A percentile compares a stretch with the other conserved stretches of the same genome.
These are phyloP conservation scores for Linyphia triangularis DNA, from an alignment of 2,888 invertebrate species.

Conservation along the genomic window DNA sequence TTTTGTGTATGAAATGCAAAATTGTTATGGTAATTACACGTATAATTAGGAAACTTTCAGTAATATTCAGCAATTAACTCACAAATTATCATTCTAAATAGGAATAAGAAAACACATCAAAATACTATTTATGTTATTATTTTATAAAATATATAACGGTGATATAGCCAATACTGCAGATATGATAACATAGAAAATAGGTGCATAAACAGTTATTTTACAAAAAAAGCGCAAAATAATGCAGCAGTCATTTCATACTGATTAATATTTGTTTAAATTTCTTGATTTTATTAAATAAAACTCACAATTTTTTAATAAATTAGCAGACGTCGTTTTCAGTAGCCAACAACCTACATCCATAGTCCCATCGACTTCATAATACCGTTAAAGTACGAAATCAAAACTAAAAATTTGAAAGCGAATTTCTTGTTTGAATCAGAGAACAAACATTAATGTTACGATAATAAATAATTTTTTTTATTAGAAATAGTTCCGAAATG, in stretches of 20 bases:
- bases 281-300: neutral
- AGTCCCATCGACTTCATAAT: slow-evolving; percentile 68
- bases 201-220: neutral
- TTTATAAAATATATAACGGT: neutral
- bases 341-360: slow-evolving; percentile 75
- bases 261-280: neutral
- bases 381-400: slow-evolving; percentile 38
- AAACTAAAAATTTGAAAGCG: slow-evolving; percentile 2
- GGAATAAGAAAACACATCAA: no score
- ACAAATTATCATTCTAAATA: no score
- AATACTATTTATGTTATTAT: neutral
- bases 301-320: slow-evolving; percentile 75
- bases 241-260: neutral
- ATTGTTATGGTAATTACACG: no score
- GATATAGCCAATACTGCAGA: neutral
- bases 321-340: slow-evolving; percentile 72
- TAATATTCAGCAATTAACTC: no score
- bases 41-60: no score
- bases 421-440: neutral
- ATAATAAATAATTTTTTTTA: neutral
- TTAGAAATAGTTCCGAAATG: neutral
- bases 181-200: neutral
- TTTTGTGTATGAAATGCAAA: no score
- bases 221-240: neutral
- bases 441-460: neutral